Base-by-base conservation (phyloP, 92 coral and sea anemone genomes). In the Zoanthus solanderi region DNA sequence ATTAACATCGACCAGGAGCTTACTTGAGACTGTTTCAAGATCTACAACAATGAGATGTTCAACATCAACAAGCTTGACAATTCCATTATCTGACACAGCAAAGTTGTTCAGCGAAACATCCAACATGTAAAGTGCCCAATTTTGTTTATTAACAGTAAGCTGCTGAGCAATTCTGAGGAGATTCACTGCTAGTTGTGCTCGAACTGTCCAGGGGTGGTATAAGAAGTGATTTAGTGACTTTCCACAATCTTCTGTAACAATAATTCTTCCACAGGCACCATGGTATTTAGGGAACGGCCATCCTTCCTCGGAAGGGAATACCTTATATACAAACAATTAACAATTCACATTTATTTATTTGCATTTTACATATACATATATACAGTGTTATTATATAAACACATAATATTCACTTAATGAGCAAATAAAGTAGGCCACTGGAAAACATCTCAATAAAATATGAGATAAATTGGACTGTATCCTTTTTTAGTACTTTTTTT, bases 211-310 rank as follows among this genome's bases (percentile, higher is more conserved):
- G 5, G 98, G 83, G 32, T 81, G 46, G 45, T 65, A 71, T 10
- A 92, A 79, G 54, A 84, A 89, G 13, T 84, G 76, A 58, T 88
- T 78, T 4, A 96, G 80, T 71, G 93, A 85, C 75, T 68, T 77
- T 4, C 98, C 98, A 73, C 88, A 91, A 87, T 96, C 90, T 83
- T 96, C 98, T 48, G 89, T 89, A 56, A 96, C 88, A 66, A 94
- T 81, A 9, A 88, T 89, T 83, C 98, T 93, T 32, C 98, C 98
- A 90, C 98, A 96, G 23, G 94, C 91, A 23, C 98, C 98, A 84
- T 92, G 91, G 63, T 84, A 86, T 34, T 82, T 90, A 54, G 98
- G 98, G 78, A 96, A 92, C 13, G 95, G 97, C 94, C 95, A 91
- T 48, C 96, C 96, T 44, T 90, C 87, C 48, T 91, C 91, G 8